phyloP scores from a whole-genome alignment of 2,888 invertebrate species.

The Sycophila texana region DNA sequence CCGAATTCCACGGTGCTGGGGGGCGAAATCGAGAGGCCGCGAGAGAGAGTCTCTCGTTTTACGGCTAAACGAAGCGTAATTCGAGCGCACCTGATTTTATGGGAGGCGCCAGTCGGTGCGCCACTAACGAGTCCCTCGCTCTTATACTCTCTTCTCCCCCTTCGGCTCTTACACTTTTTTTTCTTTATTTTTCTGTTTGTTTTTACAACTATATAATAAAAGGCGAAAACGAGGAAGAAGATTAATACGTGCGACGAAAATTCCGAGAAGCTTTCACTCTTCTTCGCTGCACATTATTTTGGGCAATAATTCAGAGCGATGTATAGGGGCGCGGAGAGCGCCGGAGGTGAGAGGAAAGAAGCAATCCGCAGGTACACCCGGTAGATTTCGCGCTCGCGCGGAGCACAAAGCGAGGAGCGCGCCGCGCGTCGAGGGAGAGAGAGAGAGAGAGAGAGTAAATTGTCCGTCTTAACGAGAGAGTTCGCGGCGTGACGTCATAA shows the following conservation, averaged over 20 bases:
- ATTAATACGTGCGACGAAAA: too few relatives aligned
- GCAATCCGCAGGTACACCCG: too few relatives aligned
- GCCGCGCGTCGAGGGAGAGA: too few relatives aligned
- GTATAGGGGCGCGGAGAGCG: too few relatives aligned
- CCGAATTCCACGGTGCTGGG: conserved; percentile 21
- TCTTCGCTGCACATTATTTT: too few relatives aligned
- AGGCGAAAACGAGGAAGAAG: too few relatives aligned
- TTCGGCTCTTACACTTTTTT: background rate
- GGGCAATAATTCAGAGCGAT: background rate
- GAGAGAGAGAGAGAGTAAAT: conserved; percentile 3
- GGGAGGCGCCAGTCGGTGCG: background rate
- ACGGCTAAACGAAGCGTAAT: background rate
- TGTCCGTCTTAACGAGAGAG: conserved; percentile 2
- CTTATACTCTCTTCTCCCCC: background rate
- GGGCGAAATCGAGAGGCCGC: conserved; percentile 5
- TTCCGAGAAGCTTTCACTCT: too few relatives aligned
- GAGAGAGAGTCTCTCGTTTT: too few relatives aligned
- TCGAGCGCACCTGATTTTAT: conserved; percentile 32
- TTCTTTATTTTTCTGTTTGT: too few relatives aligned
- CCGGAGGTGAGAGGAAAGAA: too few relatives aligned
- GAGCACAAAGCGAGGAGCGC: background rate
- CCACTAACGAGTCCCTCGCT: too few relatives aligned
- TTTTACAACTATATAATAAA: background rate
- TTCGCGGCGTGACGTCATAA: conserved; percentile 31
- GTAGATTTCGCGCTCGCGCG: background rate